Evolutionary conservation across 2,113 vertebrate genomes (phyloP).

Genomic region (Origma solitaria): DNA sequence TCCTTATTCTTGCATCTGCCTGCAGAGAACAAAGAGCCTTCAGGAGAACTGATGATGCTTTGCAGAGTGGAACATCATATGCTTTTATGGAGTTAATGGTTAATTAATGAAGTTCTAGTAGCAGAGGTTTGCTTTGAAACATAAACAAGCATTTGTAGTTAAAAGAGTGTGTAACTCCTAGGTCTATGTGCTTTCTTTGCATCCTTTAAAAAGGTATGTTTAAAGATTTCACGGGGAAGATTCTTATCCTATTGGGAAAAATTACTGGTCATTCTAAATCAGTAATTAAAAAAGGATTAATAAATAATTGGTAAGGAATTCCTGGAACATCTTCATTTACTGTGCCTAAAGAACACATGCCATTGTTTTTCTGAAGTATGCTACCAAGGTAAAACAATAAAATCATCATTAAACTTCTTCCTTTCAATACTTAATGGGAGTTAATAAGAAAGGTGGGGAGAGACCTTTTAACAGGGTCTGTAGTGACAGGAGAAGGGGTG

Average conservation of each 20-base stretch:
- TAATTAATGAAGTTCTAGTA: background rate
- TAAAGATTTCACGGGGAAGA: background rate
- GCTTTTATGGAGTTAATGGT: background rate
- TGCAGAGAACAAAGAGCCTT: background rate
- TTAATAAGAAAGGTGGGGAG: background rate
- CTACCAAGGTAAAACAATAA: background rate
- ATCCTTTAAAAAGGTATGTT: background rate
- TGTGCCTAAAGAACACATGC: rapidly evolving
- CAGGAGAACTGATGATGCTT: background rate
- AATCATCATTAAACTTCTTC: background rate
- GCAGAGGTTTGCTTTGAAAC: background rate
- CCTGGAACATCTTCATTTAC: background rate
- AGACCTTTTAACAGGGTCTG: background rate
- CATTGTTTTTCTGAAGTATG: background rate
- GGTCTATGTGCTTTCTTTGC: background rate
- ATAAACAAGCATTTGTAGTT: background rate
- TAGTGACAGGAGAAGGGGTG: background rate
- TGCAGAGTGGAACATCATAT: background rate
- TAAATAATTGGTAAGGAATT: background rate
- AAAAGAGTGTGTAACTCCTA: background rate
- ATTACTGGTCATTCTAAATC: background rate
- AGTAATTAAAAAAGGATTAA: background rate
- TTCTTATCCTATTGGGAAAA: background rate
- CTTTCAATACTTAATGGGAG: background rate
- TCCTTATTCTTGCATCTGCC: background rate